These are phyloP conservation scores for Lethrus apterus DNA, from an alignment of 1,140 invertebrate genomes.

Conservation along the genomic window DNA sequence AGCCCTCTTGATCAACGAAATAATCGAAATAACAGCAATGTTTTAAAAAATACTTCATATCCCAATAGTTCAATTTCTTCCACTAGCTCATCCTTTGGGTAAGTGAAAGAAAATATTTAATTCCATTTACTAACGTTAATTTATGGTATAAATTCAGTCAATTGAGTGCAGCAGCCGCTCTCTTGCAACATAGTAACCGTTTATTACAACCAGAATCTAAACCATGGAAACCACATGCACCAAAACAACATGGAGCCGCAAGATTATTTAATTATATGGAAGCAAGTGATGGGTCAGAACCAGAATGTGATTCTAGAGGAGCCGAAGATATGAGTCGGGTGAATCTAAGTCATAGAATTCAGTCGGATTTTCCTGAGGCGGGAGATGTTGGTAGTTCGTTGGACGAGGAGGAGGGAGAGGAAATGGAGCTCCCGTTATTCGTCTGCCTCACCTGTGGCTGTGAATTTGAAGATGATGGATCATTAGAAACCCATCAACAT, in stretches of 20 bases:
- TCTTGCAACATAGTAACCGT: constrained; percentile 34
- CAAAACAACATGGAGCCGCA: constrained; percentile 48
- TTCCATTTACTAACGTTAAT: no score
- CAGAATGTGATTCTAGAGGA: constrained; percentile 41
- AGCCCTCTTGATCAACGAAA: constrained; percentile 39
- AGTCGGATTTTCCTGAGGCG: constrained; percentile 46
- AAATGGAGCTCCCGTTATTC: constrained; percentile 39
- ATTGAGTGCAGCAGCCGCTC: constrained; percentile 26
- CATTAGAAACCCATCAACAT: constrained; percentile 43
- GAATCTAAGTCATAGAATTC: constrained; percentile 69
- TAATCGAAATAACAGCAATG: constrained; percentile 26
- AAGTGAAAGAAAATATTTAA: constrained; percentile 3
- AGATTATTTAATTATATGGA: constrained; percentile 53
- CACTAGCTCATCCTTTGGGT: constrained; percentile 9
- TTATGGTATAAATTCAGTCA: no score
- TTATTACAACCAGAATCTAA: constrained; percentile 32
- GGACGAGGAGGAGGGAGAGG: constrained; percentile 45
- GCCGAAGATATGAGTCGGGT: constrained; percentile 68
- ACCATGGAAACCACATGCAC: constrained; percentile 36
- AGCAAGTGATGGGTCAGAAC: constrained; percentile 50
- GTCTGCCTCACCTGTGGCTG: constrained; percentile 47
- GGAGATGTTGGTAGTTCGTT: constrained; percentile 41
- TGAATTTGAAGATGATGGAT: constrained; percentile 46
- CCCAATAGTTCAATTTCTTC: constrained; percentile 2
- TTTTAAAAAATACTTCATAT: constrained; percentile 28